Percentiles rank a stretch among this genome's conserved stretches.
These are phyloP conservation scores for Macrobrachium rosenbergii DNA, from an alignment of 1,140 invertebrate genomes.

Conservation along the genomic window DNA sequence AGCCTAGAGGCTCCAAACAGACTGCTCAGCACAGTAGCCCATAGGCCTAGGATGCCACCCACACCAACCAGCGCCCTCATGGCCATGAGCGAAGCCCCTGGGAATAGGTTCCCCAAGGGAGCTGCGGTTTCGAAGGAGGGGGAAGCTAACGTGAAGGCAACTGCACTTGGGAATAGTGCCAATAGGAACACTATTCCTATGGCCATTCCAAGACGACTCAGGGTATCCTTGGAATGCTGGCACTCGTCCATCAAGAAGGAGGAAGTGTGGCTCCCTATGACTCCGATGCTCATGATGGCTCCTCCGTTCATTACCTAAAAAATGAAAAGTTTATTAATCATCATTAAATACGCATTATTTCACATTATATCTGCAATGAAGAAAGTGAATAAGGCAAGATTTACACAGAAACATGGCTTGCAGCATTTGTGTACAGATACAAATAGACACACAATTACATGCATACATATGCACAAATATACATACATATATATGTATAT, in stretches of 20 bases:
- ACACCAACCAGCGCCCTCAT: constrained; percentile 52
- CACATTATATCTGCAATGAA: too few species aligned
- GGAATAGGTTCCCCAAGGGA: constrained; percentile 38
- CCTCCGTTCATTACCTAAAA: constrained; percentile 52
- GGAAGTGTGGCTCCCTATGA: constrained; percentile 36
- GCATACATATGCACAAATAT: too few species aligned
- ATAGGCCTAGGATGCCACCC: constrained; percentile 51
- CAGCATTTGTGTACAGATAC: neutral
- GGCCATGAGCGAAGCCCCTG: constrained; percentile 39
- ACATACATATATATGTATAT: too few species aligned
- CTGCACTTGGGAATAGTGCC: constrained; percentile 34
- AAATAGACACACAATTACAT: too few species aligned
- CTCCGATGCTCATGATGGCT: constrained; percentile 38
- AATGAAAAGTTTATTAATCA: neutral
- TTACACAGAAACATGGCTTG: too few species aligned
- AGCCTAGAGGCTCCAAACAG: constrained; percentile 45
- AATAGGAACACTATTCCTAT: constrained; percentile 44
- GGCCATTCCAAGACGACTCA: constrained; percentile 21
- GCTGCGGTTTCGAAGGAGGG: constrained; percentile 29
- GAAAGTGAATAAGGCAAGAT: too few species aligned
- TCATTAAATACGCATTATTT: neutral
- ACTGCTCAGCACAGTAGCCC: constrained; percentile 37
- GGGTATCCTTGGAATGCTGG: constrained; percentile 12
- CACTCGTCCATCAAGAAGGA: constrained; percentile 48
- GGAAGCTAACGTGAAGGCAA: constrained; percentile 35